phyloP scores from a whole-genome alignment of 2,113 vertebrate species.

The Gallinago media region DNA sequence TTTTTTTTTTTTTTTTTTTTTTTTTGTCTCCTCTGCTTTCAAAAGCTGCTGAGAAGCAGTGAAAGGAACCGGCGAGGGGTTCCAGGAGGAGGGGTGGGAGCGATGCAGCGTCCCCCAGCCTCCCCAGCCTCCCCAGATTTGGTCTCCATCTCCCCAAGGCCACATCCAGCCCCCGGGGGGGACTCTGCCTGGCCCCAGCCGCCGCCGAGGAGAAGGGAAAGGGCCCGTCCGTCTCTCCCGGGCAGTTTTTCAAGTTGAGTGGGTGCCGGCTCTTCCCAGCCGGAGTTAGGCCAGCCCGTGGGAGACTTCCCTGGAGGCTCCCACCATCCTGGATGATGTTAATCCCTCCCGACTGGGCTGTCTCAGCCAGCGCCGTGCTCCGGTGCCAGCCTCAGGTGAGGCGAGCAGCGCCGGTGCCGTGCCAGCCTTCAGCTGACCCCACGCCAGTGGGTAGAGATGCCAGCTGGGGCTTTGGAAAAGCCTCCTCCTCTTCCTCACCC shows the following conservation, averaged over 20 bases:
- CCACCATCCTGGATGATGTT: not conserved
- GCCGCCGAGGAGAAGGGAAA: not conserved
- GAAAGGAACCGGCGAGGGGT: not conserved
- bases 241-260: slow-evolving; percentile 10
- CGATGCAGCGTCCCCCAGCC: accelerated
- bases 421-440: not conserved
- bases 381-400: not conserved
- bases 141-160: accelerated
- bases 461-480: not conserved
- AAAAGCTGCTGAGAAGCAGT: slow-evolving; percentile 23
- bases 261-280: not conserved
- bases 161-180: not conserved
- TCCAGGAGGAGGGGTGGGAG: not conserved
- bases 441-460: not conserved
- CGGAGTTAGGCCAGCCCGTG: not conserved
- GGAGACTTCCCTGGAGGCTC: not conserved
- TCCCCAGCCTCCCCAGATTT: not conserved
- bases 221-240: not conserved
- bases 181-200: not conserved
- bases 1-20: not conserved
- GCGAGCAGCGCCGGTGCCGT: not conserved
- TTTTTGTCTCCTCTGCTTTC: not conserved
- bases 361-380: not conserved
- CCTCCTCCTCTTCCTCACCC: not conserved
- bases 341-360: slow-evolving; percentile 38